These are phyloP conservation scores for Calonectris borealis DNA, from an alignment of 2,113 vertebrate genomes.

Conservation along the genomic window DNA sequence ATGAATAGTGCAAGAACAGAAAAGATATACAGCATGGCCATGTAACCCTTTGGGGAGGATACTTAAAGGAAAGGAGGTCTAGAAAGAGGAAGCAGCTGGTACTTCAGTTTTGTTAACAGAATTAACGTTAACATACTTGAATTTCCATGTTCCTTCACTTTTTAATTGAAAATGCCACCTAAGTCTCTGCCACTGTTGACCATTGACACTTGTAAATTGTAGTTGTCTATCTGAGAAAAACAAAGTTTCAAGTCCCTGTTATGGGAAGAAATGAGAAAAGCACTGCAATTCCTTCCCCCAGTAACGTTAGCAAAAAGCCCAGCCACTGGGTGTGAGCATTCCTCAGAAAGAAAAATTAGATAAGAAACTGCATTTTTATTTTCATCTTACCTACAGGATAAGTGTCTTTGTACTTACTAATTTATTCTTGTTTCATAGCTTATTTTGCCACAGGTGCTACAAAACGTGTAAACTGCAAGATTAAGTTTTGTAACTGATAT, in stretches of 20 bases:
- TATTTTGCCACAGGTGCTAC: neutral
- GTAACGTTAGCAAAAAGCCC: neutral
- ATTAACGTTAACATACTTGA: neutral
- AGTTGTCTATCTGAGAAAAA: neutral
- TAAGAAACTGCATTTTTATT: neutral
- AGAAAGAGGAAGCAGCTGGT: neutral
- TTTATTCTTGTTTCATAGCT: neutral
- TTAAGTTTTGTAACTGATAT: neutral
- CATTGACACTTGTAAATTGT: neutral
- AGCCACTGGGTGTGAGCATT: neutral
- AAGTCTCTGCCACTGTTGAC: neutral
- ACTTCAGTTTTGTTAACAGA: neutral
- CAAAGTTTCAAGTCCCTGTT: neutral
- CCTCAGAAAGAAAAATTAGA: neutral
- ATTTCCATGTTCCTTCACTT: neutral
- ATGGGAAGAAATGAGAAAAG: neutral
- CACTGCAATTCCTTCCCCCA: neutral
- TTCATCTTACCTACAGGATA: neutral
- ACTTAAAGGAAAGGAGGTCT: neutral
- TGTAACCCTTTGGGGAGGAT: neutral
- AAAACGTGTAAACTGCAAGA: neutral
- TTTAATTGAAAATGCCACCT: neutral
- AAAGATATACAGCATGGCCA: neutral
- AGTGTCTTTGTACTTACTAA: neutral
- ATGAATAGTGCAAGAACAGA: neutral